These are phyloP conservation scores for Pangasianodon gigas DNA, from an alignment of 2,113 vertebrate species.

Conservation along the genomic window DNA sequence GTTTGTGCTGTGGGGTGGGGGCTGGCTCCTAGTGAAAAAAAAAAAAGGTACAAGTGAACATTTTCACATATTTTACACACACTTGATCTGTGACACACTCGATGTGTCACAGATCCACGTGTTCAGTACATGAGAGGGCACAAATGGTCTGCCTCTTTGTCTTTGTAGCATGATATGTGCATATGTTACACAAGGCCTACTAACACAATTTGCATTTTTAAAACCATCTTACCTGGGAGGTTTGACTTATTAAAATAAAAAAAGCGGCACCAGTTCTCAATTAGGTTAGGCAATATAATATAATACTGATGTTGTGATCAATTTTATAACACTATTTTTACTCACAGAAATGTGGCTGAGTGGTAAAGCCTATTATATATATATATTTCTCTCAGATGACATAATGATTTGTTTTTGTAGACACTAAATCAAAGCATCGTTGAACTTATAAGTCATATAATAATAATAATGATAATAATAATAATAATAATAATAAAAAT, in stretches of 20 bases:
- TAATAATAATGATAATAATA: too few relatives aligned
- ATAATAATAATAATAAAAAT: too few relatives aligned
- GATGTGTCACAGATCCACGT: background rate
- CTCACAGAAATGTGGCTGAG: background rate
- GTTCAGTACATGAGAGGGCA: background rate
- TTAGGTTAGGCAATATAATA: background rate
- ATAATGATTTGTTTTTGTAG: background rate
- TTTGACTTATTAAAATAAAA: background rate
- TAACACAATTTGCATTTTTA: too few relatives aligned
- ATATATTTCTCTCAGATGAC: background rate
- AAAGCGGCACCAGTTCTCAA: background rate
- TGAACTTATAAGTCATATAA: too few relatives aligned
- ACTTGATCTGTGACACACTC: background rate
- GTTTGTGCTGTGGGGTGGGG: background rate
- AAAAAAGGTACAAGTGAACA: background rate
- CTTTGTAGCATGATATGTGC: too few relatives aligned
- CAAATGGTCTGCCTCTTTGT: background rate
- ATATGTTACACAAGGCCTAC: too few relatives aligned
- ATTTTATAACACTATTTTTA: background rate
- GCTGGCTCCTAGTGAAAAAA: background rate
- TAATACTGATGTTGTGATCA: background rate
- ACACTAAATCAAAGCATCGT: background rate
- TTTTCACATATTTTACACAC: background rate
- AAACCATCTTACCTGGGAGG: too few relatives aligned
- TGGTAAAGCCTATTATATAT: too few relatives aligned